Evolutionary conservation across 2,113 vertebrate species (phyloP), one percentile per base, ranked within the genome.

Genomic region (Oreocharis arfaki): DNA sequence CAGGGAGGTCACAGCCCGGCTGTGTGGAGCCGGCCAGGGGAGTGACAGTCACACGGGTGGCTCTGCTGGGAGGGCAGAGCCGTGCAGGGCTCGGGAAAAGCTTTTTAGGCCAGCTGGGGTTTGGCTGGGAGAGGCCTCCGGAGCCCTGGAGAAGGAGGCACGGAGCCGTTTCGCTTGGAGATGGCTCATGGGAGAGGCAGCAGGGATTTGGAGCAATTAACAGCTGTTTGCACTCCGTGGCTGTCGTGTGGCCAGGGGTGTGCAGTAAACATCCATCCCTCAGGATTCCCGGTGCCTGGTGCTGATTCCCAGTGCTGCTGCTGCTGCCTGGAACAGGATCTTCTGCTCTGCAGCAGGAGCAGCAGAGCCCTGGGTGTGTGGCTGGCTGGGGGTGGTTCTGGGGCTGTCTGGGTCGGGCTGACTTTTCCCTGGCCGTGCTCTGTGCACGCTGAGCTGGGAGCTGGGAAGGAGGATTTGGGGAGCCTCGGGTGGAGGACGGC

Each of bases 231-330:
- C 63, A 15, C 53, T 53, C 3, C 9, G 4, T 41, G 81, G 69
- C 73, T 87, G 60, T 7, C 27, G 74, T 15, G 68, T 73, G 83
- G 35, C 64, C 55, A 4, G 46, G 46, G 3, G 19, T 70, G 63
- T 5, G 88, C 77, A 9, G 73, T 1, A 13, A 23, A 3, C 39
- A 70, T 16, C 44, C 23, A 0, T 47, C 60, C 75, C 79, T 37
- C 13, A 6, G 60, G 33, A 17, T 2, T n/a, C 37, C 0, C 73
- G 6, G 18, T 49, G 56, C 89, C 89, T 15, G 0, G 5, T 7
- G 39, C 65, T 65, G 4, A 6, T 28, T 59, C 60, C 63, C 79
- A 11, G 16, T 1, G 41, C 35, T 37, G 55, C n/a, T n/a, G n/a
- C n/a, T n/a, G n/a, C n/a, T n/a, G 37, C 55, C 10, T 1, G 0